Conservation (phyloP, 64 coral and sea anemone species). For the Stylophora pistillata region DNA sequence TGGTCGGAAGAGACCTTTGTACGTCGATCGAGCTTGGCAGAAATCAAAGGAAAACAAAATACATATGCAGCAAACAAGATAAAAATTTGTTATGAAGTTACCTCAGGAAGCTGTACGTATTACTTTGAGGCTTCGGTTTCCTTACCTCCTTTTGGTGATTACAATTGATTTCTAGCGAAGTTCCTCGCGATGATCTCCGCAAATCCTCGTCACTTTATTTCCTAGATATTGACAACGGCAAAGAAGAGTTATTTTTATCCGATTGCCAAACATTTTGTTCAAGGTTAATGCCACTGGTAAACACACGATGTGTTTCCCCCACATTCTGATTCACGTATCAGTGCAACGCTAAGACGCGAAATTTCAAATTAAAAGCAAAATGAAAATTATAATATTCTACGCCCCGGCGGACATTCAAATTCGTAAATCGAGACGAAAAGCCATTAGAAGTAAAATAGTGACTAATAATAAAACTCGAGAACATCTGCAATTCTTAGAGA, state of each 20-base stretch:
- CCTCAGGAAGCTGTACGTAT: neutral
- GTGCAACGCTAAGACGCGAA: neutral
- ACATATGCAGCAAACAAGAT: neutral
- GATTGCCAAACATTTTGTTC: neutral
- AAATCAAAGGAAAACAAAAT: conserved; percentile 16
- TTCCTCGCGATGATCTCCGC: neutral
- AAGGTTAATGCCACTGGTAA: neutral
- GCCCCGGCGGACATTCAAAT: neutral
- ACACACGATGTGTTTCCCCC: neutral
- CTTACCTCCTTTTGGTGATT: neutral
- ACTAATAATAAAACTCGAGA: neutral
- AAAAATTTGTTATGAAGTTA: conserved; percentile 1
- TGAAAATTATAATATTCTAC: neutral
- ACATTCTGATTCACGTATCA: neutral
- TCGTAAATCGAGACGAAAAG: neutral
- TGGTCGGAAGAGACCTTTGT: neutral
- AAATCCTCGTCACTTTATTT: neutral
- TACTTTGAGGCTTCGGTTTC: neutral
- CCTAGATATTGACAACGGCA: neutral
- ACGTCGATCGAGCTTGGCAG: neutral
- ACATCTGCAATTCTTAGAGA: neutral
- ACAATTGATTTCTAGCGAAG: neutral
- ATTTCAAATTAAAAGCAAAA: neutral
- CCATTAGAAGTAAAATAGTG: neutral
- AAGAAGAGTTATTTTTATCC: neutral